Evolutionary conservation across 2,113 vertebrate species (phyloP).

Genomic region (Pantherophis guttatus): DNA sequence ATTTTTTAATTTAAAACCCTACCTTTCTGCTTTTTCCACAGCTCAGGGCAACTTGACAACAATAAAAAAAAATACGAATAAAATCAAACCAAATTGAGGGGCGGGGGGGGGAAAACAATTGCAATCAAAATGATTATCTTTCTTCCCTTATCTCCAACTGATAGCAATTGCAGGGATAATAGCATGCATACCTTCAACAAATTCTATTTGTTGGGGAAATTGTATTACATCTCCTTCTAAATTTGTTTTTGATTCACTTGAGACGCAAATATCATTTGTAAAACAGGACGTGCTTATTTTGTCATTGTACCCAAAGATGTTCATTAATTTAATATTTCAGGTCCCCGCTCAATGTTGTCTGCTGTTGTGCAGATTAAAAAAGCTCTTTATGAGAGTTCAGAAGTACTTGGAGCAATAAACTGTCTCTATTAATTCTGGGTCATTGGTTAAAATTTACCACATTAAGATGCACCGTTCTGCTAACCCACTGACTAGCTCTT

Average conservation of each 20-base stretch:
- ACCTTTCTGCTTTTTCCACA: neutral
- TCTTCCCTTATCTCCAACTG: neutral
- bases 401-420: neutral
- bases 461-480: neutral
- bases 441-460: neutral
- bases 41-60: neutral
- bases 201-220: neutral
- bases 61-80: neutral
- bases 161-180: neutral
- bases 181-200: neutral
- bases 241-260: neutral
- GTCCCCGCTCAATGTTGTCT: neutral
- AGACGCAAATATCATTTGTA: neutral
- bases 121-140: neutral
- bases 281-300: neutral
- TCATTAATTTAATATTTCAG: neutral
- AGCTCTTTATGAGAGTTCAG: neutral
- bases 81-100: neutral
- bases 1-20: neutral
- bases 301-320: neutral
- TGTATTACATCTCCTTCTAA: neutral
- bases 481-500: neutral
- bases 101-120: accelerated
- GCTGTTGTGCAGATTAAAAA: neutral
- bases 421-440: neutral